phyloP scores from a whole-genome alignment of 2,888 invertebrate genomes.

The Ectemnius continuus region DNA sequence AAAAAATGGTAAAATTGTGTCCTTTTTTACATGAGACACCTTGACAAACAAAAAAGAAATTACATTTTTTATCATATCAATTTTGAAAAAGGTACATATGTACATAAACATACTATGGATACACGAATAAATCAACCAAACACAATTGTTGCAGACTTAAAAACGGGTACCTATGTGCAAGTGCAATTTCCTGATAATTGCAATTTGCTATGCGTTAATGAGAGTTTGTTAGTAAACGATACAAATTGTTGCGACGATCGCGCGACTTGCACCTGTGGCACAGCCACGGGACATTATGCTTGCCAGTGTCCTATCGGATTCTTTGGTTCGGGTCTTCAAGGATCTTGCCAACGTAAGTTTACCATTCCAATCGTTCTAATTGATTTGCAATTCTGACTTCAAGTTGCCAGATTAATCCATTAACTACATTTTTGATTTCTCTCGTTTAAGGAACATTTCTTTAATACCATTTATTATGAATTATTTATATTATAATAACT shows the following conservation, averaged over 20 bases:
- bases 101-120: neutral
- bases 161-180: slow-evolving; percentile 81
- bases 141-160: slow-evolving; percentile 79
- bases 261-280: slow-evolving; percentile 84
- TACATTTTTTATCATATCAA: no score
- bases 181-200: slow-evolving; percentile 79
- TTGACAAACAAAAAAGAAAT: neutral
- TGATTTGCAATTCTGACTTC: no score
- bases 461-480: no score
- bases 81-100: neutral
- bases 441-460: no score
- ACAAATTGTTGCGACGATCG: slow-evolving; percentile 81
- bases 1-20: no score
- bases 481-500: no score
- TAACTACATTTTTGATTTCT: neutral
- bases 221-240: slow-evolving; percentile 58
- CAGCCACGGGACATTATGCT: slow-evolving; percentile 84
- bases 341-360: slow-evolving; percentile 81
- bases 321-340: slow-evolving; percentile 82
- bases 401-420: neutral
- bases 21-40: slow-evolving; percentile 4
- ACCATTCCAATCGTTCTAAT: neutral
- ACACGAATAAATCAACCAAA: neutral
- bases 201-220: slow-evolving; percentile 78
- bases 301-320: slow-evolving; percentile 84